A percentile compares a stretch with the other conserved stretches of the same genome.
phyloP scores from a whole-genome alignment of 2,113 vertebrate genomes.

The Syrrhaptes paradoxus region DNA sequence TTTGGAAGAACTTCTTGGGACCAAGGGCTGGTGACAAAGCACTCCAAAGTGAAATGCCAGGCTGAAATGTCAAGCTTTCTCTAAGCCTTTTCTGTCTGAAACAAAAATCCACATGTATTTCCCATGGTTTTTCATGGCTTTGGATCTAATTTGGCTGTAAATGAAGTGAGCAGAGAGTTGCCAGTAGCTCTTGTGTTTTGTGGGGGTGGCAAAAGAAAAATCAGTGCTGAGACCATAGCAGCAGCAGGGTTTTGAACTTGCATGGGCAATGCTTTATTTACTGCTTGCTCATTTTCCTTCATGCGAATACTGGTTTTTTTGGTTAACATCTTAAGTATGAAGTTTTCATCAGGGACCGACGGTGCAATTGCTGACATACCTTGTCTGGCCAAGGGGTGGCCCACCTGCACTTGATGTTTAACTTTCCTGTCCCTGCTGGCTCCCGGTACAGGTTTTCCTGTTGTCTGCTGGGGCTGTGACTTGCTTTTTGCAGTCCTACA shows the following conservation, averaged over 20 bases:
- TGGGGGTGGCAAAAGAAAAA: neutral
- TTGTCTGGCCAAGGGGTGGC: constrained; percentile 5
- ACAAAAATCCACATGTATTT: neutral
- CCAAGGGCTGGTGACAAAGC: neutral
- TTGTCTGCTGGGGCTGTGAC: neutral
- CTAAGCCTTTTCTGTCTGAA: constrained; percentile 11
- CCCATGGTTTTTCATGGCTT: neutral
- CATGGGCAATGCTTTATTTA: neutral
- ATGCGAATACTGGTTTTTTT: fast-evolving
- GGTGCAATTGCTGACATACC: neutral
- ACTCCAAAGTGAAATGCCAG: constrained; percentile 1
- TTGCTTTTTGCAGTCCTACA: neutral
- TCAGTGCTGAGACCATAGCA: neutral
- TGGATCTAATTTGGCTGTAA: constrained; percentile 12
- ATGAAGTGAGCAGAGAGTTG: constrained; percentile 14
- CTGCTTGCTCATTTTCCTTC: neutral
- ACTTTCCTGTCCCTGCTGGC: neutral
- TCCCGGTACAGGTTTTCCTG: neutral
- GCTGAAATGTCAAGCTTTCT: constrained; percentile 29
- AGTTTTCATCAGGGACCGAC: neutral
- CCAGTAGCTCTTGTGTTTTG: neutral
- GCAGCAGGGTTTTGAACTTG: neutral
- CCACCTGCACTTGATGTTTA: neutral
- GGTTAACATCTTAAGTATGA: neutral
- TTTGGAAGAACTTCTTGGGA: neutral